These are phyloP conservation scores for Axinella damicornis DNA, from an alignment of 37 sponge, comb jelly and placozoan species.

Conservation along the genomic window DNA sequence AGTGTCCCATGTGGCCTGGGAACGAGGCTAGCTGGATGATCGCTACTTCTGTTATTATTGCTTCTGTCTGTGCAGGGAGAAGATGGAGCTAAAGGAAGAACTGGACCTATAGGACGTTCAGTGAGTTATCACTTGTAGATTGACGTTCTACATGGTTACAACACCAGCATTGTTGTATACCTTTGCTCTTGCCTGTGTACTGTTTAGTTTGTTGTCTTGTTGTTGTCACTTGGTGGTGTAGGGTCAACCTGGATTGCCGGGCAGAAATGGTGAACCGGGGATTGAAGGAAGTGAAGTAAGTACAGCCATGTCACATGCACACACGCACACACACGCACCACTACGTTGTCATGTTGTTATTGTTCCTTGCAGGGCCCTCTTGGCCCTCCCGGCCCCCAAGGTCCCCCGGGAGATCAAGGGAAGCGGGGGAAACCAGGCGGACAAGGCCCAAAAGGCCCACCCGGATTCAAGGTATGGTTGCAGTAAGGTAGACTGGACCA, in stretches of 20 bases:
- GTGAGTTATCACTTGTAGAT: slow-evolving; percentile 18
- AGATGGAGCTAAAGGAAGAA: slow-evolving; percentile 51
- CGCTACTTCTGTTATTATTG: no score
- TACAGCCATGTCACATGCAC: neutral
- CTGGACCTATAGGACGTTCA: slow-evolving; percentile 48
- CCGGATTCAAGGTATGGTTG: slow-evolving; percentile 11
- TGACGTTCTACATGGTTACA: no score
- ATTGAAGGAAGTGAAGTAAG: slow-evolving; percentile 59
- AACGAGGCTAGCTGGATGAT: no score
- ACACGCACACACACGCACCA: neutral
- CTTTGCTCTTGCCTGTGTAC: no score
- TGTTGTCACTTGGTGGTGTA: neutral
- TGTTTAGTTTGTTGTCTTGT: no score
- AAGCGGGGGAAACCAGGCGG: neutral
- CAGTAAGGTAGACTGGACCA: neutral
- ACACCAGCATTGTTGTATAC: no score
- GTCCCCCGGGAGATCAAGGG: slow-evolving; percentile 28
- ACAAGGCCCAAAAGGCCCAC: slow-evolving; percentile 2
- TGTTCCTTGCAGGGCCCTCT: slow-evolving; percentile 21
- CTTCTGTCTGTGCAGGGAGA: no score
- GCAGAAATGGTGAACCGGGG: slow-evolving; percentile 56
- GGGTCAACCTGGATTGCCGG: slow-evolving; percentile 60
- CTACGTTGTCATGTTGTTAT: neutral
- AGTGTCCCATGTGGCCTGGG: no score
- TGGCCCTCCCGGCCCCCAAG: slow-evolving; percentile 38